Evolutionary conservation across 2,797 vertebrate species (phyloP).

Genomic region (Macrochelys suwanniensis): DNA sequence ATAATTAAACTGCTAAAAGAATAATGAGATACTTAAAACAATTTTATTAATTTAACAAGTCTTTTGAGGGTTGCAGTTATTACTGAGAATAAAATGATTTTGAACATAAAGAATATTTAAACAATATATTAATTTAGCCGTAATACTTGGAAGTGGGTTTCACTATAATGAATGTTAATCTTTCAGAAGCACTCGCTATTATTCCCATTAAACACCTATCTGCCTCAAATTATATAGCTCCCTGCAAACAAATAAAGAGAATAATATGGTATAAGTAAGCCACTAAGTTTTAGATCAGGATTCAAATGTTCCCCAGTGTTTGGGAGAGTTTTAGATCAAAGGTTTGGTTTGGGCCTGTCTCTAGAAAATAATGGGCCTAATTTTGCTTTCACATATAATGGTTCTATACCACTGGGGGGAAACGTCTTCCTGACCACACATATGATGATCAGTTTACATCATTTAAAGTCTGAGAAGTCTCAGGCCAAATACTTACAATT

Average conservation of each 20-base stretch:
- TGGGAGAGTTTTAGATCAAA: constrained; percentile 3
- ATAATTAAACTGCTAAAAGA: not conserved
- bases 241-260: not conserved
- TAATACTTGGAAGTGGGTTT: not conserved
- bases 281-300: not conserved
- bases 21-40: not conserved
- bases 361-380: not conserved
- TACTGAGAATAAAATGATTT: not conserved
- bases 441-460: not conserved
- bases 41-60: rapidly evolving
- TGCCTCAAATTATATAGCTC: not conserved
- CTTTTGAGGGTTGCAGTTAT: not conserved
- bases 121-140: not conserved
- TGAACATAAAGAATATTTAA: not conserved
- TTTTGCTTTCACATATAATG: not conserved
- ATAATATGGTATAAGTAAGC: not conserved
- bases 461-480: not conserved
- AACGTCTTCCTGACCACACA: not conserved
- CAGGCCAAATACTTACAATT: not conserved
- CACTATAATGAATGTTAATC: not conserved
- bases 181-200: not conserved
- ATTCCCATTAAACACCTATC: not conserved
- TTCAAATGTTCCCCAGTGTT: not conserved
- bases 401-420: not conserved
- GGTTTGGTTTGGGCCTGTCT: not conserved